A percentile compares a stretch with the other conserved stretches of the same genome.
These are phyloP conservation scores for Poecilia gillii DNA, from an alignment of 2,797 vertebrate species.

Conservation along the genomic window DNA sequence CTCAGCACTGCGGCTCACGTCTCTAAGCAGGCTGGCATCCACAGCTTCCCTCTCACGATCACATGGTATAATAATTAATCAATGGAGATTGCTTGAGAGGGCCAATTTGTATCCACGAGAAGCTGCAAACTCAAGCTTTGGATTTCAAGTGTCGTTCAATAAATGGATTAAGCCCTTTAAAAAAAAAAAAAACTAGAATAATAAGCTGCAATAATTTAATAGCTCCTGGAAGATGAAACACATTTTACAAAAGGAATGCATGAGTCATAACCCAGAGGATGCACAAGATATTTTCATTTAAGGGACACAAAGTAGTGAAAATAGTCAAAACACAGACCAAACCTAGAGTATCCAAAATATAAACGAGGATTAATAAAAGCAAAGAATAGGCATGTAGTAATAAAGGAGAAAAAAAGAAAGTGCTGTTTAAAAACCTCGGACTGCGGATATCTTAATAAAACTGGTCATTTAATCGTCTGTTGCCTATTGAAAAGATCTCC, in stretches of 20 bases:
- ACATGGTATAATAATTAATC: conserved; percentile 12
- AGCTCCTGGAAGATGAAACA: neutral
- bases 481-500: neutral
- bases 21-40: neutral
- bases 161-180: neutral
- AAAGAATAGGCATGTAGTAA: neutral
- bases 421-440: neutral
- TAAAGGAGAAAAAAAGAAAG: neutral
- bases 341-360: neutral
- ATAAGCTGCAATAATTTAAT: neutral
- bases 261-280: neutral
- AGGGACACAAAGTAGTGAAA: neutral
- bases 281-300: neutral
- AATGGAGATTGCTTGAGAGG: conserved; percentile 6
- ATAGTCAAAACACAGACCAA: neutral
- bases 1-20: neutral
- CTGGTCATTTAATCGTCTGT: neutral
- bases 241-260: neutral
- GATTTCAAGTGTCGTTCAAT: conserved; percentile 3
- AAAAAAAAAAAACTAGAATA: neutral
- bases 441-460: neutral
- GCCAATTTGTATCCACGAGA: neutral
- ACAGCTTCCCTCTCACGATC: neutral
- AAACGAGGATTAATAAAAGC: neutral
- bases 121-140: conserved; percentile 11